A percentile compares a stretch with the other conserved stretches of the same genome.
These are phyloP conservation scores for Erpornis zantholeuca DNA, from an alignment of 2,113 vertebrate genomes.

Conservation along the genomic window DNA sequence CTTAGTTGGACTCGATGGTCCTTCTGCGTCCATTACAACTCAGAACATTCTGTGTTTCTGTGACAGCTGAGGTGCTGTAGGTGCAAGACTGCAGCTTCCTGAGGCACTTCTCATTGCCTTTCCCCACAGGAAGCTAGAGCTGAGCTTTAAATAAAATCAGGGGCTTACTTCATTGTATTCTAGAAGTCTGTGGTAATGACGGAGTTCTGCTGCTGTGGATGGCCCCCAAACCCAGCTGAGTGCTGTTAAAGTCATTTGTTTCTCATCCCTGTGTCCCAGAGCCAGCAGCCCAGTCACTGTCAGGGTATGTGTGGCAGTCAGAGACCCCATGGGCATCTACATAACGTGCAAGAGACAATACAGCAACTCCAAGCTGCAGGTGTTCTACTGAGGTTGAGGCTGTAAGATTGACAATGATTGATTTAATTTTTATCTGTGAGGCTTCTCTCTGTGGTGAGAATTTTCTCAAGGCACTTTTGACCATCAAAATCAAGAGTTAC, in stretches of 20 bases:
- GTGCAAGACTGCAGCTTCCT: not conserved
- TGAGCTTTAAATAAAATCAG: accelerated
- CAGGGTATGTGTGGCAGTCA: too few relatives aligned
- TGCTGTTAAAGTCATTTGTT: not conserved
- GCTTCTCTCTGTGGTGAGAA: not conserved
- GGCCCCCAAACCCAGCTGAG: not conserved
- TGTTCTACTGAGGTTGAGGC: too few relatives aligned
- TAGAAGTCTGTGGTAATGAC: accelerated
- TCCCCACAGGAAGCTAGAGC: not conserved
- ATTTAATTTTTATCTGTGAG: not conserved
- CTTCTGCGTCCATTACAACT: not conserved
- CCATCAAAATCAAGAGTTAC: not conserved
- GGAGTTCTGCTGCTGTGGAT: accelerated
- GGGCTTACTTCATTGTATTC: not conserved
- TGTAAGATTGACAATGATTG: not conserved
- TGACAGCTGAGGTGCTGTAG: not conserved
- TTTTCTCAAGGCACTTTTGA: not conserved
- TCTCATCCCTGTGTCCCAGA: not conserved
- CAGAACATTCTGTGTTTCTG: not conserved
- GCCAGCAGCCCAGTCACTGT: accelerated
- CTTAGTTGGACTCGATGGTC: not conserved
- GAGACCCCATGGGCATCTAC: accelerated
- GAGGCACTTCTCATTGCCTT: not conserved
- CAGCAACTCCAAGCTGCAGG: not conserved
- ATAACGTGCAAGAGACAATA: too few relatives aligned